A percentile compares a stretch with the other conserved stretches of the same genome.
Conservation (phyloP, 2,888 invertebrate genomes). For the Incurvaria masculella region DNA sequence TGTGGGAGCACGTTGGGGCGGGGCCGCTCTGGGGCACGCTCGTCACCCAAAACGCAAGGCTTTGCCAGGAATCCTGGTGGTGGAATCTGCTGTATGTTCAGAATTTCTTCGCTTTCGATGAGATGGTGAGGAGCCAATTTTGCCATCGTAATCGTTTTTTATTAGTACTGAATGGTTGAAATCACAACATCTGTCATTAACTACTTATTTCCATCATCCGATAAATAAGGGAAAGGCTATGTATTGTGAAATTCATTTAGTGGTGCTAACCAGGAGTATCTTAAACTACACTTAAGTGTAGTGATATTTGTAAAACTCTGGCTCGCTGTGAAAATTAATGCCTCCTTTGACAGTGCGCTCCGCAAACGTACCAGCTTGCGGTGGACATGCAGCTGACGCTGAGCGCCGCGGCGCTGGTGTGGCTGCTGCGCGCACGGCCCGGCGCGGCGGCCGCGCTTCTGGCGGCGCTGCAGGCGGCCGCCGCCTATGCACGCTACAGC, state of each 20-base stretch:
- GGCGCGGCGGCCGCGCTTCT: constrained; percentile 53
- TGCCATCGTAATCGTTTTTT: no score
- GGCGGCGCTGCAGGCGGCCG: constrained; percentile 52
- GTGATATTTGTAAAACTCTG: no score
- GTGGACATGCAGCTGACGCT: constrained; percentile 71
- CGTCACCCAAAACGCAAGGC: constrained; percentile 59
- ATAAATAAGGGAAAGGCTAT: no score
- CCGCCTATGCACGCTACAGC: constrained; percentile 62
- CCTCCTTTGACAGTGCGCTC: constrained; percentile 79
- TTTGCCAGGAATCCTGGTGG: constrained; percentile 67
- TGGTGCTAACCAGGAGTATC: no score
- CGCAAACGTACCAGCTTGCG: constrained; percentile 72
- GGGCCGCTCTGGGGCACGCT: constrained; percentile 67
- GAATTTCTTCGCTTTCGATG: constrained; percentile 65
- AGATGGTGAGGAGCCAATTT: constrained; percentile 56
- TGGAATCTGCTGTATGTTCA: constrained; percentile 65
- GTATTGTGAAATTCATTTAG: no score
- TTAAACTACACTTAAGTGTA: no score
- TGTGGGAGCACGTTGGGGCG: constrained; percentile 61
- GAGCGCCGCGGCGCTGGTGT: constrained; percentile 61
- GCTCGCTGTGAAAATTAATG: no score
- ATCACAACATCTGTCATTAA: no score
- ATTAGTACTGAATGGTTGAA: no score
- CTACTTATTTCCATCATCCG: no score
- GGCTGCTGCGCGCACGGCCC: constrained; percentile 57